Conservation (phyloP, 2,113 vertebrate species). For the Rafetus swinhoei region DNA sequence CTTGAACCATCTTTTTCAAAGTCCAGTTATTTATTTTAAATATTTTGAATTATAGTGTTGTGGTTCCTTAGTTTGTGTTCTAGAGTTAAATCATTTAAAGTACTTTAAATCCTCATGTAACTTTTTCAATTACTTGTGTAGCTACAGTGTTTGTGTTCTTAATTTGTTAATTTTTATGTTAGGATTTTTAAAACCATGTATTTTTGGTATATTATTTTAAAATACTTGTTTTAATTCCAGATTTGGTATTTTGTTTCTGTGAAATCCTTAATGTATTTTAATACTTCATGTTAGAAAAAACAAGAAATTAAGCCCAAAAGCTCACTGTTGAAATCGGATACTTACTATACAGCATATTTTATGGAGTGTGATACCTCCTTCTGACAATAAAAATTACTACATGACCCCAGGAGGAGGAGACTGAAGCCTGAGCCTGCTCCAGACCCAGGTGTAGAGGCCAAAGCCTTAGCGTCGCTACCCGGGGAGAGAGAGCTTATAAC, state of each 20-base stretch:
- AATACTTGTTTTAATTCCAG: not conserved
- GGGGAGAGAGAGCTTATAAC: no score
- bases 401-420: no score
- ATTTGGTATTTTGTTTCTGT: not conserved
- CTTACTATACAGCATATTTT: not conserved
- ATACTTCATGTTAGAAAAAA: not conserved
- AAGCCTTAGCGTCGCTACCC: no score
- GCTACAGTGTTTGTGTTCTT: not conserved
- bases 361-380: not conserved
- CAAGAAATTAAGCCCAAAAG: conserved; percentile 3
- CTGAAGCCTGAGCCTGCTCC: no score
- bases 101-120: not conserved
- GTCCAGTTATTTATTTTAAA: not conserved
- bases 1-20: conserved; percentile 18
- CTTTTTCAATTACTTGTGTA: not conserved
- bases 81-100: not conserved
- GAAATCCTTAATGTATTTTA: not conserved
- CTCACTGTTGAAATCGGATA: not conserved
- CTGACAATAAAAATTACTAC: no score
- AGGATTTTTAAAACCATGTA: not conserved
- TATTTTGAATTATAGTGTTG: not conserved
- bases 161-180: not conserved
- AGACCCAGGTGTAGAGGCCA: no score
- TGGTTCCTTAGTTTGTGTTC: not conserved
- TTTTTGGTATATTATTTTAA: not conserved